Evolutionary conservation across 2,113 vertebrate species (phyloP), one percentile per base, ranked within the genome.

Genomic region (Mirounga angustirostris): DNA sequence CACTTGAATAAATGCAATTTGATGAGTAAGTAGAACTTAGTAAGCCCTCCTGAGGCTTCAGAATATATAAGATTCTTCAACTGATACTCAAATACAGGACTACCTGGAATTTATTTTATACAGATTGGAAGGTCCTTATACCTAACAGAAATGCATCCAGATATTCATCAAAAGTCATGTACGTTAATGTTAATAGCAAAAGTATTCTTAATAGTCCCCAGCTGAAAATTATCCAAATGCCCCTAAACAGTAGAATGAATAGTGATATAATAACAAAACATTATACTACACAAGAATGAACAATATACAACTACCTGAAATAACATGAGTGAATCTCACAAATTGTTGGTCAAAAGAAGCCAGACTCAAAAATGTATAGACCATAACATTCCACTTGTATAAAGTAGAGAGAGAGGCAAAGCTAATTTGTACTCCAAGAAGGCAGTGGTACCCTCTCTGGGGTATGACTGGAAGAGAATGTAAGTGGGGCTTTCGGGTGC

Each of bases 1-100:
- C 69, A 89, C 50, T 83, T 80, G 50, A 87, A 73, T 93, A 91
- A 97, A 97, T 52, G 30, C n/a, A 83, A 74, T 11, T 18, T 30
- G 1, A 22, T 74, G 56, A 73, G 67, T 63, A 95, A 78, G 54
- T 22, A 94, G 65, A 92, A 91, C 8, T 95, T 59, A 73, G 43
- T 28, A 67, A 87, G 69, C 12, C 6, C 33, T 93, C 52, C 24
- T 1, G 26, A 93, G 36, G 24, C 30, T 88, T 96, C 30, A 82
- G 65, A 78, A 95, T 67, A 80, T 52, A 82, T 84, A 88, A 52
- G 6, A 92, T 73, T 90, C 91, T 76, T 24, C 46, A 91, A 26
- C 0, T 28, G 36, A 92, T 50, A 65, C 16, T 56, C 73, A 96
- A 56, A 91, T n/a, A 84, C 4, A 43, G 26, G 96, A 52, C 8